Evolutionary conservation across 2,888 invertebrate genomes (phyloP), one percentile per base, ranked within the genome.

Genomic region (Hypsopygia costalis): DNA sequence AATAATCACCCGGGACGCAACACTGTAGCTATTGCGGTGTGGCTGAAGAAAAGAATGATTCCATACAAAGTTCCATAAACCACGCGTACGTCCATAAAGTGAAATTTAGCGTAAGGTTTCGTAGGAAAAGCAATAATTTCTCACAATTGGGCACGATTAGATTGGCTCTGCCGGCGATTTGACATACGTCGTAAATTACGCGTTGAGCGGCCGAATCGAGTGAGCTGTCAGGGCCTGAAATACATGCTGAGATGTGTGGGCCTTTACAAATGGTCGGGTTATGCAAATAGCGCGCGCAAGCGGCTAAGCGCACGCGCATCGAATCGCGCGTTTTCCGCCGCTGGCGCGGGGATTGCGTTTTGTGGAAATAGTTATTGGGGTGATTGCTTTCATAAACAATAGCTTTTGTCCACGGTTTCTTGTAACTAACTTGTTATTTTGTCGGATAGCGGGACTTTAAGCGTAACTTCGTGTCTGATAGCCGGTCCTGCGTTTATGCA

Each of bases 341-440:
- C 68, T 61, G 64, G 69, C 62, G 67, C 63, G 52, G 65, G 69
- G 66, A 65, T 68, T 65, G 72, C 76, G 75, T 64, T 86, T 82
- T 82, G 87, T 85, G 83, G 86, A 87, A 86, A 86, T 81, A 75
- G 77, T 85, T 88, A 87, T 87, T 86, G 79, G 85, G 81, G 85
- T 87, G 86, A 88, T 86, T 87, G 87, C 83, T 80, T 86, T 78
- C 83, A 86, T 86, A 83, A 86, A 88, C 86, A 87, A 86, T 85
- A 77, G 76, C 80, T 83, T 83, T 86, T 85, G 83, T 85, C 74
- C 74, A 69, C 58, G 61, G 63, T 66, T 79, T 73, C 82, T 76
- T 69, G 80, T 75, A 75, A 74, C 62, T 61, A 59, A 58, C 63
- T 68, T 61, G 77, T 73, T 80, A 74, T 79, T 79, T 69, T 71